phyloP scores from a whole-genome alignment of 2,888 invertebrate genomes.

The Micoletzkya japonica region DNA sequence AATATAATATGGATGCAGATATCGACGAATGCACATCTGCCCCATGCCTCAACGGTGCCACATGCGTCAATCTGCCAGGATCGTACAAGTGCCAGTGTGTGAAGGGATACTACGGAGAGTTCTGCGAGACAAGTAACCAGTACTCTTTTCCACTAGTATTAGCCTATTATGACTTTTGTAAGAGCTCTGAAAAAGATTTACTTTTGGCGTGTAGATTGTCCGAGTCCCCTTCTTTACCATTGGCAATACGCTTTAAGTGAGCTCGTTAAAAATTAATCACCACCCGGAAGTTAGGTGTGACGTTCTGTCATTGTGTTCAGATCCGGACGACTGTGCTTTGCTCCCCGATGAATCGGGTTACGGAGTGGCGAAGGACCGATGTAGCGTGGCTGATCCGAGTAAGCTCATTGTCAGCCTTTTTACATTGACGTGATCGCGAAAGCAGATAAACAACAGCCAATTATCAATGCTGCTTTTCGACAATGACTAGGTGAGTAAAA shows the following conservation, averaged over 20 bases:
- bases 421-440: no score
- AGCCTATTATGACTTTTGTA: not conserved
- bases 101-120: slow-evolving; percentile 1
- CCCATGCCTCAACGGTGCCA: slow-evolving; percentile 11
- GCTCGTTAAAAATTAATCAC: no score
- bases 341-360: not conserved
- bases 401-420: no score
- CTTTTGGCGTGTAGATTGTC: no score
- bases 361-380: not conserved
- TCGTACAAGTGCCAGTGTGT: slow-evolving; percentile 11
- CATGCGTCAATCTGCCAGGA: not conserved
- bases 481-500: no score
- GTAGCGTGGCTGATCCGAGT: no score
- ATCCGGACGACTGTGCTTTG: not conserved
- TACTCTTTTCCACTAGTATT: not conserved
- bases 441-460: no score
- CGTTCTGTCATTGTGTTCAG: no score
- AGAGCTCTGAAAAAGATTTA: no score
- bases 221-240: no score
- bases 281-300: no score
- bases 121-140: slow-evolving; percentile 7
- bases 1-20: not conserved
- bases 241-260: no score
- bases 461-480: not conserved
- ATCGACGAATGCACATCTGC: slow-evolving; percentile 4